Percentiles rank a stretch among this genome's conserved stretches.
Evolutionary conservation across 2,888 invertebrate genomes (phyloP).

Genomic region (Sericinus montela): DNA sequence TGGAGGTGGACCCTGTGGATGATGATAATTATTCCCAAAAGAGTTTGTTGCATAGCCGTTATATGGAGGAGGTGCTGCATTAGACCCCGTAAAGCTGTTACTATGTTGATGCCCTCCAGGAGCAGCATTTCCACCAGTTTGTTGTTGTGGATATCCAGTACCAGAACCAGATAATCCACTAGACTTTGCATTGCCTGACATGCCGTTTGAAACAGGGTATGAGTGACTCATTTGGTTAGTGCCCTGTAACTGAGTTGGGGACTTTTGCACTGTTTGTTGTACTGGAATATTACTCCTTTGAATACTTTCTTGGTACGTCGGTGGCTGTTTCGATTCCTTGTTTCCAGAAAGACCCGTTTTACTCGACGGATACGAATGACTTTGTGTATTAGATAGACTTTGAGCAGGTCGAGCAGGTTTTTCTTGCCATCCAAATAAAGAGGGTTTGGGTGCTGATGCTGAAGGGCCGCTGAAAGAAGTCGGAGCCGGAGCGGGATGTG

Average conservation of each 20-base stretch:
- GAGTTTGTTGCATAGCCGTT: conserved; percentile 34
- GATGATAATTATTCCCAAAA: conserved; percentile 46
- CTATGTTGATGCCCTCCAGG: conserved; percentile 28
- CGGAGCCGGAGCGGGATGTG: conserved; percentile 59
- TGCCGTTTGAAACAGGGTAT: conserved; percentile 56
- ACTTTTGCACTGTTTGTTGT: conserved; percentile 33
- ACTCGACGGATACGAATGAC: conserved; percentile 62
- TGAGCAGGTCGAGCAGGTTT: conserved; percentile 48
- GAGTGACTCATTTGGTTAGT: conserved; percentile 39
- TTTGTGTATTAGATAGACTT: conserved; percentile 37
- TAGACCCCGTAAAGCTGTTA: conserved; percentile 36
- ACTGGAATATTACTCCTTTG: conserved; percentile 49
- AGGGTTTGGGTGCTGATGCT: conserved; percentile 43
- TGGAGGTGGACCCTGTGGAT: conserved; percentile 56
- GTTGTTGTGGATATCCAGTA: conserved; percentile 41
- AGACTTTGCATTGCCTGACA: conserved; percentile 49
- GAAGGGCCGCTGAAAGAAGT: conserved; percentile 64
- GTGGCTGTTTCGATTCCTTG: conserved; percentile 43
- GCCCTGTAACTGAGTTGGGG: conserved; percentile 12
- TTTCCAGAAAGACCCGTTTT: conserved; percentile 58
- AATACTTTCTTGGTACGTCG: conserved; percentile 51
- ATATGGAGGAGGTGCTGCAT: conserved; percentile 49
- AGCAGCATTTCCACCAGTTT: conserved; percentile 11
- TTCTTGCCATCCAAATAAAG: conserved; percentile 67
- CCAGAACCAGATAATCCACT: conserved; percentile 36